These are phyloP conservation scores for Chaenogobius annularis DNA, from an alignment of 2,113 vertebrate species.

Conservation along the genomic window DNA sequence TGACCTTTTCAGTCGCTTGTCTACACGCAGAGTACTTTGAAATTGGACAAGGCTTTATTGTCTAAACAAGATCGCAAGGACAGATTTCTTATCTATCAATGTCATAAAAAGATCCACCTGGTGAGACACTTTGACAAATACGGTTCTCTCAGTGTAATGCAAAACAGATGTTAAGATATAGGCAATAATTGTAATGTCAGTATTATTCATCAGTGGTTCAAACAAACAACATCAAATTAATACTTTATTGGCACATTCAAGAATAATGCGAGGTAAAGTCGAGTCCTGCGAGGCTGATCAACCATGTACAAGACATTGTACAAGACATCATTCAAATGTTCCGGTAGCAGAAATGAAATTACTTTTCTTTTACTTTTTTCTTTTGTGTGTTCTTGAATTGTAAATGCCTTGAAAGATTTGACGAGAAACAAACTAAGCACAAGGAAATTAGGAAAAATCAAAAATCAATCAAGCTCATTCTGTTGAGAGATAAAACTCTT, in stretches of 20 bases:
- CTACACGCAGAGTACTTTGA: background rate
- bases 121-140: background rate
- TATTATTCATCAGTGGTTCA: constrained; percentile 18
- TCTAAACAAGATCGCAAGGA: constrained; percentile 1
- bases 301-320: constrained; percentile 26
- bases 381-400: constrained; percentile 48
- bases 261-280: constrained; percentile 35
- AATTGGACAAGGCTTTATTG: constrained; percentile 13
- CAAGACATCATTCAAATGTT: constrained; percentile 28
- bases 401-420: constrained; percentile 41
- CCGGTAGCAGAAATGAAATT: constrained; percentile 36
- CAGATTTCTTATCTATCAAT: constrained; percentile 7
- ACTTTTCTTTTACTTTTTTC: background rate
- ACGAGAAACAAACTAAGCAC: constrained; percentile 7
- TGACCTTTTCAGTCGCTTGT: background rate
- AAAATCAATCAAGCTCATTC: background rate
- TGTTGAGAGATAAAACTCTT: background rate
- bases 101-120: constrained; percentile 7
- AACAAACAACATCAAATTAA: constrained; percentile 28
- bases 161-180: constrained; percentile 10
- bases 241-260: constrained; percentile 40
- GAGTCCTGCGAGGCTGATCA: constrained; percentile 33
- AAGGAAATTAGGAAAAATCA: background rate
- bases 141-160: constrained; percentile 13
- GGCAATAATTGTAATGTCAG: constrained; percentile 26